A percentile compares a stretch with the other conserved stretches of the same genome.
phyloP scores from a whole-genome alignment of 2,113 vertebrate genomes.

The Dendrocopos noguchii region DNA sequence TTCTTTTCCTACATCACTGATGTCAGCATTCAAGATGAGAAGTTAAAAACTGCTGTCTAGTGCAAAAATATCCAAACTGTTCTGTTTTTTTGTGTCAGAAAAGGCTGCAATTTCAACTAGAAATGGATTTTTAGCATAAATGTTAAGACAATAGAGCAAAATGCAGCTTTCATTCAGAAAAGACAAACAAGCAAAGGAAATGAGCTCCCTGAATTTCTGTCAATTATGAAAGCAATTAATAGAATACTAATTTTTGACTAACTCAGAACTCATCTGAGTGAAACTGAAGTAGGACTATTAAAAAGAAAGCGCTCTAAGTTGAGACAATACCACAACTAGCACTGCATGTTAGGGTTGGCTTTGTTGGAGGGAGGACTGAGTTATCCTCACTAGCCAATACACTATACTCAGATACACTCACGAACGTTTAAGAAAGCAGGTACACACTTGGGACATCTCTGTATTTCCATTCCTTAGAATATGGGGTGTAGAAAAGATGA shows the following conservation, averaged over 20 bases:
- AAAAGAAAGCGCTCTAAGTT: neutral
- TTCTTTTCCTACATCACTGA: neutral
- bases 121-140: neutral
- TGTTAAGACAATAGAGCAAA: neutral
- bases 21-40: neutral
- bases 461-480: neutral
- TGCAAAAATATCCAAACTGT: neutral
- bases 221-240: neutral
- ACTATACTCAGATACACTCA: neutral
- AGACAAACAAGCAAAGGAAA: slow-evolving; percentile 14
- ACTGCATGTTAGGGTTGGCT: rapidly evolving
- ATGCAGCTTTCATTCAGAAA: neutral
- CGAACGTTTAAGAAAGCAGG: neutral
- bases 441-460: rapidly evolving
- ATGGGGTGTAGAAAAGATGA: rapidly evolving
- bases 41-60: neutral
- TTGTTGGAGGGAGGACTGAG: neutral
- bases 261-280: neutral
- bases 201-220: neutral
- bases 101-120: neutral
- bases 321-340: neutral
- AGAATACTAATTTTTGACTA: neutral
- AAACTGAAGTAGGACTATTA: neutral
- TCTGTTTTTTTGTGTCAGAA: neutral
- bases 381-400: rapidly evolving